Percentiles rank a stretch among this genome's conserved stretches.
Conservation (phyloP, 2,797 vertebrate species). For the Spinibarbus caldwelli region DNA sequence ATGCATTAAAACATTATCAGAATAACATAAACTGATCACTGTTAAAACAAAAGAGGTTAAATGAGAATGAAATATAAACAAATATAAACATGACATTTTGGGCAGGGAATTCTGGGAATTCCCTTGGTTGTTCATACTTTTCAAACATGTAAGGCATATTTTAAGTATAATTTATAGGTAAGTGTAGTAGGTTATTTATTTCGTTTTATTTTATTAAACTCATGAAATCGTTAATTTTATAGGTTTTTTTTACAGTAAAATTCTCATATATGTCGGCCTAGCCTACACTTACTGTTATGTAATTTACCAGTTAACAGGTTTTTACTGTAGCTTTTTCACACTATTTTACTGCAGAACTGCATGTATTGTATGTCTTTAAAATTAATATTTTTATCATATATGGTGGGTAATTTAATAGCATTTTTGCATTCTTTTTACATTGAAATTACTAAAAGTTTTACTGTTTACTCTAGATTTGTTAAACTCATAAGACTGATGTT, state of each 20-base stretch:
- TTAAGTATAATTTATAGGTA: too few relatives aligned
- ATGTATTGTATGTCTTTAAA: background rate
- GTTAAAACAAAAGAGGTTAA: background rate
- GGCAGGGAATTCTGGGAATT: background rate
- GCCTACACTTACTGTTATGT: background rate
- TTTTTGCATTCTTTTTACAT: background rate
- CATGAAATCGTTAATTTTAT: background rate
- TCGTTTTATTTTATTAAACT: background rate
- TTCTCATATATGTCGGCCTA: background rate
- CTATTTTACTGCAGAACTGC: background rate
- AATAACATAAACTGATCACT: background rate
- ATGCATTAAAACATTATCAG: background rate
- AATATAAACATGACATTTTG: background rate
- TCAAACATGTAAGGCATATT: background rate
- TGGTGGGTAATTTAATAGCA: background rate
- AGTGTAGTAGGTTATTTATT: background rate
- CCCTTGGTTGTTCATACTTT: background rate
- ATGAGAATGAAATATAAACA: conserved; percentile 1
- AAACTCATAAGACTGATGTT: background rate
- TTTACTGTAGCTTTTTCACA: background rate
- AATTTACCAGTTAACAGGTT: background rate
- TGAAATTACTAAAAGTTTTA: background rate
- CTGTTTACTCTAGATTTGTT: background rate
- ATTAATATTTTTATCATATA: background rate
- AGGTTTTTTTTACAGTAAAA: background rate